Base-by-base conservation (phyloP, 2,113 vertebrate species). In the Muntiacus reevesi region DNA sequence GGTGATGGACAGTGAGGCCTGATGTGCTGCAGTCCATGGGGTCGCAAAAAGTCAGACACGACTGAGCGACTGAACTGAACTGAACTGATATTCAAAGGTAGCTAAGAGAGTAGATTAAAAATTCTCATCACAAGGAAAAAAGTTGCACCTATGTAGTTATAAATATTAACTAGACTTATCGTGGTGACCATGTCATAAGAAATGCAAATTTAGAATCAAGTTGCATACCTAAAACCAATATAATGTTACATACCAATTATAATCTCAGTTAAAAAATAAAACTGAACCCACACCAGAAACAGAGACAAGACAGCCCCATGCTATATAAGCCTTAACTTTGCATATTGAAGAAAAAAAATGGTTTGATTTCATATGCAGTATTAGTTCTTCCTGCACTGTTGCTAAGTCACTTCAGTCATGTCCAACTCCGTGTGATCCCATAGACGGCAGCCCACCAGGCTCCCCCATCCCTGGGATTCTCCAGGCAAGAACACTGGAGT, bases 221-320 rank as follows among this genome's bases (percentile, higher is more conserved):
- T 36, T 62, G 14, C 25, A 81, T 14, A 36, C 55, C 43, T 52
- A 45, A 81, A 91, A 62, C 36, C 23, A 21, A 55, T 43, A 36
- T 79, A 60, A 59, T 91, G 15, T 50, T 28, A n/a, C 23, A 28
- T 36, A 43, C 47, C 76, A 62, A 62, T 50, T 81, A 60, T 62
- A 36, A n/a, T 36, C 21, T 50, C 33, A 62, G 36, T 59, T n/a
- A 59, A 47, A 62, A 78, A 47, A 52, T 52, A 93, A 96, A 94
- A 21, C 52, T 82, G 50, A 96, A 92, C 17, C 12, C 30, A 64
- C n/a, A 27, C 25, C 55, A 89, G 50, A 91, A 91, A 89, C 83
- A 93, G 59, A 95, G n/a, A 82, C 40, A 7, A 36, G 30, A 92
- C 5, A 57, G 15, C 33, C 25, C 43, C 40, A 59, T 55, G 67